Evolutionary conservation across 2,888 invertebrate genomes (phyloP).

Genomic region (Pseudoips prasinana): DNA sequence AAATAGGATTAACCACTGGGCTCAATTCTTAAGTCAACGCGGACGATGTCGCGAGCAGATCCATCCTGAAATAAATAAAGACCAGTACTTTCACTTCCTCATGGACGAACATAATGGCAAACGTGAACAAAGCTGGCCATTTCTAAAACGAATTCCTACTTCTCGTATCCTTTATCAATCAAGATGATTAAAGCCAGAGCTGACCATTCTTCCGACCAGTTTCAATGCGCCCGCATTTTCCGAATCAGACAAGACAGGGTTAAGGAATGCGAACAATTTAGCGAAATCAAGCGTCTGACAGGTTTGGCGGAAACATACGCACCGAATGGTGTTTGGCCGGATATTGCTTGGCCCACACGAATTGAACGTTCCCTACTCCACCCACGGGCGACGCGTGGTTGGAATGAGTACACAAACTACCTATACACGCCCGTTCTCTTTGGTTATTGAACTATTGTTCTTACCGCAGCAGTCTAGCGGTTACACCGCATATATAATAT

Average conservation of each 20-base stretch:
- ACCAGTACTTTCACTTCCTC: too few species aligned
- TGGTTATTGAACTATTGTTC: too few species aligned
- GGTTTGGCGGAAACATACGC: slow-evolving; percentile 49
- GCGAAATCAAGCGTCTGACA: slow-evolving; percentile 44
- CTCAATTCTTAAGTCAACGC: too few species aligned
- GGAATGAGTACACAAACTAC: slow-evolving; percentile 4
- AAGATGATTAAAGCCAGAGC: slow-evolving; percentile 25
- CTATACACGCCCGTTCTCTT: too few species aligned
- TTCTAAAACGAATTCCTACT: slow-evolving; percentile 12
- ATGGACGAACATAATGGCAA: not conserved
- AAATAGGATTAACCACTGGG: too few species aligned
- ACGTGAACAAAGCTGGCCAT: slow-evolving; percentile 11
- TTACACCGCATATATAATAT: too few species aligned
- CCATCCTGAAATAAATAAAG: too few species aligned
- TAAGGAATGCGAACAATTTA: slow-evolving; percentile 35
- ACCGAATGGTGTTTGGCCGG: slow-evolving; percentile 48
- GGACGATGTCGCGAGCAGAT: too few species aligned
- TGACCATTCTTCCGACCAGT: slow-evolving; percentile 13
- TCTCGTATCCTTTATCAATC: slow-evolving; percentile 28
- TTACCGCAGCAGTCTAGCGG: too few species aligned
- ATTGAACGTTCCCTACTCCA: slow-evolving; percentile 42
- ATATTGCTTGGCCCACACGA: slow-evolving; percentile 53
- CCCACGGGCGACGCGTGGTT: slow-evolving; percentile 19
- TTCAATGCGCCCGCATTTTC: slow-evolving; percentile 20
- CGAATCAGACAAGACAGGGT: slow-evolving; percentile 23